A percentile compares a stretch with the other conserved stretches of the same genome.
phyloP scores from a whole-genome alignment of 2,113 vertebrate species.

The Perca flavescens region DNA sequence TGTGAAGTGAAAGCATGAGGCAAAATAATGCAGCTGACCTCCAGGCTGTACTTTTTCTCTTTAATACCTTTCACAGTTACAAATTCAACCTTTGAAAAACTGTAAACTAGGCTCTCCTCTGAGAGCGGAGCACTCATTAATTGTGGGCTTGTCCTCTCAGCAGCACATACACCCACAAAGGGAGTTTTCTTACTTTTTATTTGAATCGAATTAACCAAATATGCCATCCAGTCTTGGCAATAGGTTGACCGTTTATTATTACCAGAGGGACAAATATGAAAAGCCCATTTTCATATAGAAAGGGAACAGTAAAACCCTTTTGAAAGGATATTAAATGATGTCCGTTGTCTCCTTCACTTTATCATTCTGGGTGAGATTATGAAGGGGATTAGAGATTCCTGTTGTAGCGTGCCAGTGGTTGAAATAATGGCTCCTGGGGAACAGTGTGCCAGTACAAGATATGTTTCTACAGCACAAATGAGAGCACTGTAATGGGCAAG shows the following conservation, averaged over 20 bases:
- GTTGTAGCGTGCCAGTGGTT: slow-evolving; percentile 68
- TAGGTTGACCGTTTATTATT: slow-evolving; percentile 13
- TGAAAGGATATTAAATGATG: slow-evolving; percentile 51
- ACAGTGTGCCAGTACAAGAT: slow-evolving; percentile 53
- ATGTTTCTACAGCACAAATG: slow-evolving; percentile 71
- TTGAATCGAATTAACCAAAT: slow-evolving; percentile 40
- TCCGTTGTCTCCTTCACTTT: slow-evolving; percentile 61
- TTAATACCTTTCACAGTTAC: slow-evolving; percentile 24
- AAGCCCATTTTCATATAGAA: slow-evolving; percentile 37
- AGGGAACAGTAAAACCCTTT: slow-evolving; percentile 43
- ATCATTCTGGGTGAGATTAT: slow-evolving; percentile 65
- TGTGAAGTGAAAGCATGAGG: slow-evolving; percentile 16
- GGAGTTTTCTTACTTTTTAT: slow-evolving; percentile 31
- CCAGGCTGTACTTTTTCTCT: slow-evolving; percentile 14
- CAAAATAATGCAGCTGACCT: slow-evolving; percentile 20
- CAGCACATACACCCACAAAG: slow-evolving; percentile 15
- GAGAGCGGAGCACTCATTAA: slow-evolving; percentile 48
- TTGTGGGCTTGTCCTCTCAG: slow-evolving; percentile 24
- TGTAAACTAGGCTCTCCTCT: slow-evolving; percentile 30
- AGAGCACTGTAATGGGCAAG: slow-evolving; percentile 59
- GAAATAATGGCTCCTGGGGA: slow-evolving; percentile 72
- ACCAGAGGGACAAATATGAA: slow-evolving; percentile 17
- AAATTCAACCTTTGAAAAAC: slow-evolving; percentile 35
- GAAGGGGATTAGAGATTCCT: slow-evolving; percentile 64
- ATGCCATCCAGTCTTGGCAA: slow-evolving; percentile 1